Evolutionary conservation across 2,888 invertebrate genomes (phyloP), one percentile per base, ranked within the genome.

Genomic region (Strigamia maritima): DNA sequence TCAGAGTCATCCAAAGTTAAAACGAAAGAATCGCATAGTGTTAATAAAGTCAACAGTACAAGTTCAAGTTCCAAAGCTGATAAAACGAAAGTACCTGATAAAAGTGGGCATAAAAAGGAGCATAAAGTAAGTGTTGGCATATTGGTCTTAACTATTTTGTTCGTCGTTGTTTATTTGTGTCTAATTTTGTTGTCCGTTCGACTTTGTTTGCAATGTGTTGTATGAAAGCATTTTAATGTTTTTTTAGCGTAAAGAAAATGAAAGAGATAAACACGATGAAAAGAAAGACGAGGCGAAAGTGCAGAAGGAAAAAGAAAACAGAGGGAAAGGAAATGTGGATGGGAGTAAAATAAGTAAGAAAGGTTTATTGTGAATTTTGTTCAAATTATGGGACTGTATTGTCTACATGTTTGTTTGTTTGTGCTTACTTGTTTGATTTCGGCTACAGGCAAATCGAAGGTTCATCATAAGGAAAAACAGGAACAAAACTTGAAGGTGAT

Each of bases 321-420:
- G 35, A 75, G 35, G 74, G 35, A 74, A 74, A 74, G 74, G 74
- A 74, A 28, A 74, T 31, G 16, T 74, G 74, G 35, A 74, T 24
- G 28, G 28, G 74, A 75, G 31, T 75, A 38, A 40, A 75, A 75
- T 65, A 65, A 65, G 35, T 75, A 75, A 75, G 75, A 35, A 28
- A 12, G 12, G 31, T 38, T 75, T 75, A 2, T 74, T 74, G 74
- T 16, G 74, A n/a, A 3, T 35, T 31, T 35, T 35, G 10, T n/a
- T 24, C n/a, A 7, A 7, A 16, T n/a, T 26, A 24, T 8, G 38
- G 1, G 38, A 12, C 19, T 22, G 10, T 75, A 19, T 40, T 35
- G 35, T 75, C 35, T 10, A 4, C 1, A 2, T 75, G 75, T 26
- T 75, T 35, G n/a, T 26, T 75, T 35, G 35, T 74, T 74, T 74